Conservation (phyloP, 2,888 invertebrate species). For the Lapara coniferarum region DNA sequence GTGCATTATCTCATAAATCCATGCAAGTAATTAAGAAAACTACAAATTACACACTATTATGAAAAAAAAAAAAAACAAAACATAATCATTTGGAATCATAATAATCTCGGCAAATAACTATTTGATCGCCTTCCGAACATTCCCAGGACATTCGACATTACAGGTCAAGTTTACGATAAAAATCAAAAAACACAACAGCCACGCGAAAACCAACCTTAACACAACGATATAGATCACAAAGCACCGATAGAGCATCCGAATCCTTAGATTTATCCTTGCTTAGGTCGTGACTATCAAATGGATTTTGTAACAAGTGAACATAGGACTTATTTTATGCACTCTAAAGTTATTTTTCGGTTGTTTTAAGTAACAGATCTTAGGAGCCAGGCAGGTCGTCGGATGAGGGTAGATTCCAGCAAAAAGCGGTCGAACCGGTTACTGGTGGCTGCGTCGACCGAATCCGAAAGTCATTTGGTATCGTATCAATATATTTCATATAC, state of each 20-base stretch:
- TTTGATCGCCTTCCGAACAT: constrained; percentile 58
- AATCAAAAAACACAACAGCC: constrained; percentile 57
- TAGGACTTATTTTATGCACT: constrained; percentile 35
- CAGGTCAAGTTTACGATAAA: constrained; percentile 77
- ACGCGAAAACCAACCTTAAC: constrained; percentile 45
- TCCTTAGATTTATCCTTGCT: constrained; percentile 73
- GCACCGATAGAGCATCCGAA: constrained; percentile 41
- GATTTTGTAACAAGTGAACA: constrained; percentile 32
- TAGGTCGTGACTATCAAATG: constrained; percentile 75
- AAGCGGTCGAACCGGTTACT: constrained; percentile 73
- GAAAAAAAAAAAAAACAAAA: constrained; percentile 28
- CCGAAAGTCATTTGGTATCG: constrained; percentile 52
- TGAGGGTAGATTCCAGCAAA: constrained; percentile 78
- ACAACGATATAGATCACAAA: constrained; percentile 40
- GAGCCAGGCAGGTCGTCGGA: constrained; percentile 59
- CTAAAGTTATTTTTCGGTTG: constrained; percentile 39
- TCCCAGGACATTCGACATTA: constrained; percentile 76
- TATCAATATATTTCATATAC: constrained; percentile 40
- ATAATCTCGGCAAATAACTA: constrained; percentile 58
- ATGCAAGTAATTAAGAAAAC: not conserved
- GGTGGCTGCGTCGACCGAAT: constrained; percentile 54
- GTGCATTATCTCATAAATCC: not conserved
- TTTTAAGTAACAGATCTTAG: constrained; percentile 36
- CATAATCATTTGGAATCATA: constrained; percentile 37
- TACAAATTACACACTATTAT: constrained; percentile 30